Conservation (phyloP, 2,113 vertebrate species). For the Pluvialis apricaria region DNA sequence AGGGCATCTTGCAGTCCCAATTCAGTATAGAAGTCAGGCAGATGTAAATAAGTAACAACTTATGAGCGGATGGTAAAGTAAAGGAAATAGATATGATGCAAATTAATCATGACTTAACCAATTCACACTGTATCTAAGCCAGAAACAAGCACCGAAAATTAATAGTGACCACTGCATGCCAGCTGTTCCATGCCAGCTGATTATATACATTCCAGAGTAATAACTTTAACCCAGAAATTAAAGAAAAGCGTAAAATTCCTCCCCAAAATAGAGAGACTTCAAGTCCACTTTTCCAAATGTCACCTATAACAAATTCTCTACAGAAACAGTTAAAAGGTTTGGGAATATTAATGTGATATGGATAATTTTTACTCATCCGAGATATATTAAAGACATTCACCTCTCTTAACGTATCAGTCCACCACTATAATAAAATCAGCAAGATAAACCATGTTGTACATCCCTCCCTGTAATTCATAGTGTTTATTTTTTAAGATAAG, state of each 20-base stretch:
- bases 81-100: background rate
- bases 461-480: slow-evolving; percentile 4
- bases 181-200: slow-evolving; percentile 20
- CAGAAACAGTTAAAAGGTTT: background rate
- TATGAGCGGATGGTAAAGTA: background rate
- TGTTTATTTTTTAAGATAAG: slow-evolving; percentile 46
- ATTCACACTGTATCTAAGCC: background rate
- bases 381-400: background rate
- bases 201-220: slow-evolving; percentile 3
- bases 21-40: background rate
- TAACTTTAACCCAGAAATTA: background rate
- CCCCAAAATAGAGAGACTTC: background rate
- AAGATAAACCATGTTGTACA: background rate
- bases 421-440: background rate
- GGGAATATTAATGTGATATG: background rate
- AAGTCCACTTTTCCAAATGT: background rate
- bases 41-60: background rate
- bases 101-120: slow-evolving; percentile 1
- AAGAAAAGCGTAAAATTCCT: slow-evolving; percentile 1
- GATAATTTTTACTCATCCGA: background rate
- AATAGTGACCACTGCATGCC: background rate
- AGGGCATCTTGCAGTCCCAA: background rate
- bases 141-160: slow-evolving; percentile 15
- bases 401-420: background rate
- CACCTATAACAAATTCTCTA: background rate